These are phyloP conservation scores for Falcaria lacertinaria DNA, from an alignment of 2,888 invertebrate species.

Conservation along the genomic window DNA sequence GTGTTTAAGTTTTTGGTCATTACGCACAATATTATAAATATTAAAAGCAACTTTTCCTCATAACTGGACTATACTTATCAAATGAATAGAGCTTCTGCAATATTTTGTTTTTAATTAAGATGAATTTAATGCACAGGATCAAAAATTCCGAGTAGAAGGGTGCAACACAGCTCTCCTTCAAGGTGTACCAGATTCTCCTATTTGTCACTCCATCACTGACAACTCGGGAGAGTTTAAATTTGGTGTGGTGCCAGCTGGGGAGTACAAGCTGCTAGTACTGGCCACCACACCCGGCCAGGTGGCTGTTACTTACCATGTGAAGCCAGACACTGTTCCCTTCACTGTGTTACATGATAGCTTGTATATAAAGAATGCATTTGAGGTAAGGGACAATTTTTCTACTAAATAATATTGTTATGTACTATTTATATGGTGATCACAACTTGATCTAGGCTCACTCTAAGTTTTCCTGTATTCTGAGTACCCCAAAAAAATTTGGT, in stretches of 20 bases:
- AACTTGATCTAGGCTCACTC: no score
- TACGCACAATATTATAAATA: no score
- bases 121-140: constrained; percentile 36
- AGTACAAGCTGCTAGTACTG: constrained; percentile 85
- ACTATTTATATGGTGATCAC: no score
- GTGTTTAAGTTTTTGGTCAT: no score
- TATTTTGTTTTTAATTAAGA: constrained; percentile 2
- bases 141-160: constrained; percentile 69
- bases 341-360: constrained; percentile 84
- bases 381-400: no score
- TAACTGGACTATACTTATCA: no score
- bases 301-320: constrained; percentile 87
- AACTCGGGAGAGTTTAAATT: constrained; percentile 88
- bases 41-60: no score
- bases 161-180: constrained; percentile 81
- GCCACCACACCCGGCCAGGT: constrained; percentile 71
- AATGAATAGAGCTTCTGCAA: no score
- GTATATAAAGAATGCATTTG: constrained; percentile 82
- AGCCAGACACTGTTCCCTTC: constrained; percentile 85
- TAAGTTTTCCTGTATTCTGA: no score
- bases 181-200: constrained; percentile 78
- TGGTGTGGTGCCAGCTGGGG: constrained; percentile 88
- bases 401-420: no score
- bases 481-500: no score
- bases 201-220: constrained; percentile 88